Conservation (phyloP, 2,888 invertebrate genomes). For the Conus canariensis region DNA sequence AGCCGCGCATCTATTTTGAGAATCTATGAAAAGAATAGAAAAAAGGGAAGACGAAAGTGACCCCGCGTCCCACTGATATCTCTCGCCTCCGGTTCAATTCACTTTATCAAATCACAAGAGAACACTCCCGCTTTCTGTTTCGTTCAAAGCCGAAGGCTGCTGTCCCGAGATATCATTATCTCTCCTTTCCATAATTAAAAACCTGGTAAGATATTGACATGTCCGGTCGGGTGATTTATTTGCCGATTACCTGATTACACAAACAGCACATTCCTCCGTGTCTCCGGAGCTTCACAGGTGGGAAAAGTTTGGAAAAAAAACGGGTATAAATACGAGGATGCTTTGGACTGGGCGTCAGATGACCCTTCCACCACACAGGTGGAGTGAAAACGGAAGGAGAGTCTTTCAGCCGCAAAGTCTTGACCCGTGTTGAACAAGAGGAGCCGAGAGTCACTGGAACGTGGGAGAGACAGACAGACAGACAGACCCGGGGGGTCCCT, state of each 20-base stretch:
- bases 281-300: background rate
- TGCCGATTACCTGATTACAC: background rate
- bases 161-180: background rate
- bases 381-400: background rate
- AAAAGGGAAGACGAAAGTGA: slow-evolving; percentile 22
- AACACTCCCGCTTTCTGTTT: background rate
- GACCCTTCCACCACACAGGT: background rate
- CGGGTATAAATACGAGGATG: background rate
- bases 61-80: background rate
- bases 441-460: background rate
- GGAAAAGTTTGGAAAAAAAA: background rate
- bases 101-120: background rate
- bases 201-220: background rate
- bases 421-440: background rate
- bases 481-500: background rate
- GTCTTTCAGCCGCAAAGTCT: no score
- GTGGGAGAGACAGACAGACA: no score
- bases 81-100: background rate
- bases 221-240: background rate
- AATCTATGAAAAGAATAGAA: background rate
- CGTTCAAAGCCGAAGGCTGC: background rate
- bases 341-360: background rate
- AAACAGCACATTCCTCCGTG: slow-evolving; percentile 12
- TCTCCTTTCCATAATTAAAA: background rate
- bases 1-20: background rate